phyloP scores from a whole-genome alignment of 1,140 invertebrate genomes.

The Listronotus oregonensis region DNA sequence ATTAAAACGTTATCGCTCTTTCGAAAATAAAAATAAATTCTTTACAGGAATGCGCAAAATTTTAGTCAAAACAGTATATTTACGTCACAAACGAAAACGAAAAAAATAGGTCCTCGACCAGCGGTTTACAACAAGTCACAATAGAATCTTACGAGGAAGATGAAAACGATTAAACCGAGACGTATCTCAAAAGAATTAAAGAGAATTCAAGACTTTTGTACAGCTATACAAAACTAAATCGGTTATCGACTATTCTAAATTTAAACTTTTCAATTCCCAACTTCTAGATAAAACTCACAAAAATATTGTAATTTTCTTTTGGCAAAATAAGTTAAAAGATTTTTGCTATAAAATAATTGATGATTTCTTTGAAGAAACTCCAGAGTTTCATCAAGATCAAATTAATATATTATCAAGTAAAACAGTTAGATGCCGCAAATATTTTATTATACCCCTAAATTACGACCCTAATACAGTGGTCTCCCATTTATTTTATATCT shows the following conservation, averaged over 20 bases:
- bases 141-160: background rate
- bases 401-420: constrained; percentile 7
- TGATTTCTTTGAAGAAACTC: constrained; percentile 19
- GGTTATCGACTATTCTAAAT: constrained; percentile 32
- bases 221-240: constrained; percentile 23
- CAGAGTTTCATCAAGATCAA: constrained; percentile 4
- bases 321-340: constrained; percentile 27
- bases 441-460: no score
- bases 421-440: no score
- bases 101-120: background rate
- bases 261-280: constrained; percentile 19
- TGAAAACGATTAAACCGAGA: no score
- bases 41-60: constrained; percentile 18
- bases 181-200: background rate
- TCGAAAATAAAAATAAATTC: constrained; percentile 38
- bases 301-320: constrained; percentile 27
- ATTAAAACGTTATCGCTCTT: constrained; percentile 34
- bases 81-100: constrained; percentile 6
- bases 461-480: no score
- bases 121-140: background rate
- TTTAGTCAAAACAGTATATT: constrained; percentile 9
- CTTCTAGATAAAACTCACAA: constrained; percentile 28
- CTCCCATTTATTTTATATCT: no score
- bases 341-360: constrained; percentile 27
- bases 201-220: constrained; percentile 21